Evolutionary conservation across 2,797 vertebrate species (phyloP).

Genomic region (Malacoraja senta): DNA sequence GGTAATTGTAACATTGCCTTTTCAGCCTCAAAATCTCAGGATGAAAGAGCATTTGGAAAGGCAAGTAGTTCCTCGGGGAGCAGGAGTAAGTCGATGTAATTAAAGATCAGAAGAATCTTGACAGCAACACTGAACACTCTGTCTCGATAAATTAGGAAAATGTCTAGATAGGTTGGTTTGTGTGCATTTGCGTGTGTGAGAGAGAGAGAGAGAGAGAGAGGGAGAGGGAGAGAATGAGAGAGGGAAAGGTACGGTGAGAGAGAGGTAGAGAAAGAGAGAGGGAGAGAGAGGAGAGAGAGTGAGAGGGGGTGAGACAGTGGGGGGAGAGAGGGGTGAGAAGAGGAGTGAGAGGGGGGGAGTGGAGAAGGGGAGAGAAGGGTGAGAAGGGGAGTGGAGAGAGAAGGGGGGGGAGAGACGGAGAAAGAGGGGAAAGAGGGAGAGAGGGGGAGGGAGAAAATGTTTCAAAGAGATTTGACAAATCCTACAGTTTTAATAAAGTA

Average conservation of each 20-base stretch:
- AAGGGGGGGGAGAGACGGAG: not conserved
- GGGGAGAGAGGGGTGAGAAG: not conserved
- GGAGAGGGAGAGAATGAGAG: no score
- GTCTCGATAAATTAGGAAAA: slow-evolving; percentile 1
- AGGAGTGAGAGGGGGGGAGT: no score
- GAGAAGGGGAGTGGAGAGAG: not conserved
- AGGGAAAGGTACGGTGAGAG: no score
- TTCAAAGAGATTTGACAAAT: not conserved
- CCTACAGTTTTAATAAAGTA: not conserved
- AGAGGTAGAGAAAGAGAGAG: no score
- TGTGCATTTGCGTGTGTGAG: no score
- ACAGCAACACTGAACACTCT: not conserved
- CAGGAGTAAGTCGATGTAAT: not conserved
- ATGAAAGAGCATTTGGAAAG: not conserved
- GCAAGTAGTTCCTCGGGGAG: not conserved
- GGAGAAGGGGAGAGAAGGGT: no score
- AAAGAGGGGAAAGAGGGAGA: not conserved
- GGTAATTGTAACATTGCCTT: not conserved
- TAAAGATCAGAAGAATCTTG: slow-evolving; percentile 5
- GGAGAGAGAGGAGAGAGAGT: no score
- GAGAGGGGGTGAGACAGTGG: not conserved
- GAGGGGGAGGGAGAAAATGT: not conserved
- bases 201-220: no score
- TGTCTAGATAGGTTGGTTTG: not conserved
- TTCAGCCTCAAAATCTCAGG: not conserved